Base-by-base conservation (phyloP, 2,113 vertebrate genomes). In the Syrmaticus mikado region DNA sequence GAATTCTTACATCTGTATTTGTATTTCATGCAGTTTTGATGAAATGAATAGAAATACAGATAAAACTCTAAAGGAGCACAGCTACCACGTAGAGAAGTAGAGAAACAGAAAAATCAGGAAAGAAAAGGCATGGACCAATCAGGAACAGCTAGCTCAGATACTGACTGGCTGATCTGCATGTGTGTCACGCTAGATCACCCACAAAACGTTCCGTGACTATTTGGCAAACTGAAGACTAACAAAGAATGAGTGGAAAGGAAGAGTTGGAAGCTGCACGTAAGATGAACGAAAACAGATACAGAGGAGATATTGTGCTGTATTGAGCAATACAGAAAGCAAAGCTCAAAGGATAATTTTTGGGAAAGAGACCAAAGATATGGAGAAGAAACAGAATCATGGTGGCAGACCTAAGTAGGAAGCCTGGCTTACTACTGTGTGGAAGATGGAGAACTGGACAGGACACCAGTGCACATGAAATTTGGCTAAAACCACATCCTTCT, bases 371-470 rank as follows among this genome's bases (percentile, higher is more conserved):
- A 91, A 52, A 20, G 68, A 88, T 3, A 57, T 0, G 7, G 45
- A n/a, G 8, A 74, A 8, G 20, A 81, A 87, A 76, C 14, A 74
- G 19, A 81, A 30, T 1, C 22, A 15, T 22, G 18, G 21, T 48
- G 17, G 30, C 11, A 81, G 34, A 68, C 19, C n/a, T 6, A 41
- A 85, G 57, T 3, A 13, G 15, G 10, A 85, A 82, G 14, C 5
- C 30, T 28, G 5, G 6, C 12, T 67, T 45, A 46, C 5, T 16
- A n/a, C 7, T 62, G 6, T 1, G 3, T 25, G 7, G 13, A 80
- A 48, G 4, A 36, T 0, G 25, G 5, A 82, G 13, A 20, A 66
- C 0, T 62, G 12, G 10, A 67, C 10, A 64, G 12, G 13, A 74
- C 13, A 64, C 6, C 6, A 60, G 43, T 6, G 15, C 11, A 2